Evolutionary conservation across 2,797 vertebrate species (phyloP), one percentile per base, ranked within the genome.

Genomic region (Semotilus atromaculatus): DNA sequence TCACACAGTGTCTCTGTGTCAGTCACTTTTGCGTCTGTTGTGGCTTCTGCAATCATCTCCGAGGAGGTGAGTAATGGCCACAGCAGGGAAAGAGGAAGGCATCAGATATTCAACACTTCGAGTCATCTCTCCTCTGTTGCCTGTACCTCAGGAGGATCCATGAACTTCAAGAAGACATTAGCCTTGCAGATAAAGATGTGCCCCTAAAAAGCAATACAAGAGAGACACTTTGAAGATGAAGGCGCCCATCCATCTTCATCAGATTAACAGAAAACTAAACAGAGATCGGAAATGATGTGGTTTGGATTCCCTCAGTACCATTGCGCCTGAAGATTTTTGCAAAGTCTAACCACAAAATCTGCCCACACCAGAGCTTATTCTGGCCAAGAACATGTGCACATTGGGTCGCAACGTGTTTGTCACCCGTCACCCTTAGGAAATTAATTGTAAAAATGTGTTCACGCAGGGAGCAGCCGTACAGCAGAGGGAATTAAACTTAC

Each of bases 11-110:
- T 79, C 66, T 64, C 38, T 1, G 38, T 70, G 53, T 78, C 75
- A 38, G 67, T 73, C 38, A 36, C 36, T 77, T 58, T 55, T 77
- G 73, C 18, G 18, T 40, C 53, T 62, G 66, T 58, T 79, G 75
- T 71, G 75, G 16, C 66, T 79, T 51, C 75, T 62, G 75, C 53
- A 84, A 71, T 84, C 75, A 80, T 80, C 83, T 72, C 83, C 11
- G 1, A 48, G 83, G 83, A 85, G 83, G 64, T 62, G 68, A 80
- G 53, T 85, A 80, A 85, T 85, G 55, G 83, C 67, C 76, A 72
- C 83, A 85, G 83, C 83, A 11, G 83, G 83, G 76, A 85, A 31
- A 73, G 83, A 85, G 76, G 43, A 80, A 80, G 74, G 23, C 67
- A 79, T 79, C 76, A 72, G 76, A 80, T 85, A 72, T 80, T 85